phyloP scores from a whole-genome alignment of 2,888 invertebrate genomes.

The Lithophane leautieri region DNA sequence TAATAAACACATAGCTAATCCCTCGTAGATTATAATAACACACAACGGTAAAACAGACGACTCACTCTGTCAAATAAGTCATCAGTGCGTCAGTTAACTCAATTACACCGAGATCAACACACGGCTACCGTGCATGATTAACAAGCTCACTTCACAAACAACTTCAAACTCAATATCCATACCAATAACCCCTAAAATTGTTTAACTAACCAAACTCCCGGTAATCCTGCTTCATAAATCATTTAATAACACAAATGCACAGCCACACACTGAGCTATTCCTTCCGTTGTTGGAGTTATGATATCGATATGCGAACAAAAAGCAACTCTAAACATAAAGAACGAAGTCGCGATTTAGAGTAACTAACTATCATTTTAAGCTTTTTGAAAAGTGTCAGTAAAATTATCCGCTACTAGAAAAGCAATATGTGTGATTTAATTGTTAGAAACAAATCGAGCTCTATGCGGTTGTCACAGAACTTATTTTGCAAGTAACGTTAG shows the following conservation, averaged over 20 bases:
- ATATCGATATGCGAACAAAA: conserved; percentile 65
- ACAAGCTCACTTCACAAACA: conserved; percentile 69
- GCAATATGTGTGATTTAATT: conserved; percentile 73
- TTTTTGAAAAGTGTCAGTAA: conserved; percentile 74
- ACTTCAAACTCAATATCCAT: conserved; percentile 75
- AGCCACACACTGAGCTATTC: conserved; percentile 89
- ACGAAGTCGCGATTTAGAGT: conserved; percentile 63
- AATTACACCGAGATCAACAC: conserved; percentile 90
- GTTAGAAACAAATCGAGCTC: conserved; percentile 69
- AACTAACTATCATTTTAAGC: conserved; percentile 66
- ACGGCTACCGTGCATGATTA: conserved; percentile 88
- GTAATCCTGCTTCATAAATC: conserved; percentile 90
- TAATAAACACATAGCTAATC: conserved; percentile 78
- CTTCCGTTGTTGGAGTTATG: conserved; percentile 85
- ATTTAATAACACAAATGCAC: conserved; percentile 90
- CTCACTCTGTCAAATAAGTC: conserved; percentile 90
- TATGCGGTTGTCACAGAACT: conserved; percentile 66
- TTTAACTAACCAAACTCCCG: conserved; percentile 71
- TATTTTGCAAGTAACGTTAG: conserved; percentile 64
- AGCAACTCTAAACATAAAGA: conserved; percentile 59
- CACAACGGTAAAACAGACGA: conserved; percentile 83
- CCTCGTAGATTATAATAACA: conserved; percentile 79
- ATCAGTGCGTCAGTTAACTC: conserved; percentile 90
- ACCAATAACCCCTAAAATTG: conserved; percentile 78
- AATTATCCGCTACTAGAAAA: conserved; percentile 72